These are phyloP conservation scores for Nymphicus hollandicus DNA, from an alignment of 2,113 vertebrate genomes.

Conservation along the genomic window DNA sequence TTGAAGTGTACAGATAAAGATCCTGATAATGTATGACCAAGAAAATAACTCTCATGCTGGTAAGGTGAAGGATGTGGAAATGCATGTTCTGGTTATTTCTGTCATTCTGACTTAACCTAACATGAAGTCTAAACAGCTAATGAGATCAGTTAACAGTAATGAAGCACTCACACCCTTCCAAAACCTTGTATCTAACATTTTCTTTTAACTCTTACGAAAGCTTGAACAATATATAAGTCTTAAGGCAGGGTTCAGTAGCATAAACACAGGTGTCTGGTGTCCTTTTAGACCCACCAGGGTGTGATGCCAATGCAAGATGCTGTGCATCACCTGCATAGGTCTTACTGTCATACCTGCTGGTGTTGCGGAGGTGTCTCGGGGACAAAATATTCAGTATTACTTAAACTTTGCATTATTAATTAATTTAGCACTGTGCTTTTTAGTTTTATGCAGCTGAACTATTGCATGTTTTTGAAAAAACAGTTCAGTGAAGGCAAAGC, in stretches of 20 bases:
- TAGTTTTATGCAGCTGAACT: not conserved
- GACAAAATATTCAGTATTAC: not conserved
- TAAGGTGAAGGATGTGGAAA: not conserved
- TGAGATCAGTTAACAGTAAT: not conserved
- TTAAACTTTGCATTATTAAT: not conserved
- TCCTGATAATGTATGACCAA: not conserved
- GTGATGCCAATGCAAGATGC: not conserved
- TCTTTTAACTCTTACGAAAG: not conserved
- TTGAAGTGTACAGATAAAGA: not conserved
- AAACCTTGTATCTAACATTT: not conserved
- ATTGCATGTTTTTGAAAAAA: not conserved
- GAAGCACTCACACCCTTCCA: not conserved
- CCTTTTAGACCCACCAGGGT: not conserved
- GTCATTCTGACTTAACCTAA: fast-evolving
- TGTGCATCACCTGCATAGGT: not conserved
- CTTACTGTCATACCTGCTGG: not conserved
- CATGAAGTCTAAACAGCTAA: not conserved
- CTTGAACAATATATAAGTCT: not conserved
- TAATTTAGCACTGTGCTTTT: not conserved
- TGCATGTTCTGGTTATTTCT: not conserved
- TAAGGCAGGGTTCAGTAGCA: not conserved
- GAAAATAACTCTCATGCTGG: not conserved
- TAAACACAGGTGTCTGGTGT: not conserved
- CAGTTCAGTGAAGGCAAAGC: not conserved
- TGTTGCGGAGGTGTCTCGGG: fast-evolving